Base-by-base conservation (phyloP, 2,888 invertebrate species). In the Polydrusus tereticollis region DNA sequence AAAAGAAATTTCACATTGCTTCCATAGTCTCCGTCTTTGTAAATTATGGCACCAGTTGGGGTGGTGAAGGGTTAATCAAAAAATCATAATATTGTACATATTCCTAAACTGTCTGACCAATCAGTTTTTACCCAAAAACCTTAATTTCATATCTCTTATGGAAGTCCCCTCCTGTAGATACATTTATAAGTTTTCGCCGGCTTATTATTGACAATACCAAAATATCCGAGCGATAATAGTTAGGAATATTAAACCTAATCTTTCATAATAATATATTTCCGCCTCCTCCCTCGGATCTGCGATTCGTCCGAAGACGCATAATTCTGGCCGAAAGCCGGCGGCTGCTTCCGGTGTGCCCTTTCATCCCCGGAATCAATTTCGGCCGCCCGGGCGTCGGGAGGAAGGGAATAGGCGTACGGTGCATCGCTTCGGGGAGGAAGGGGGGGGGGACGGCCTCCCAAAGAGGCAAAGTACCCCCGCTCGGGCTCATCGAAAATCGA, bases 281-380 rank as follows among this genome's bases (percentile, higher is more conserved):
- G 5, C 14, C 50, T 21, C 50, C 29, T 18, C 14, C 16, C 16
- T 8, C 29, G 1, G 7, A 14, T 23, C 29, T 18, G 29, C 52
- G 33, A 21, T 38, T 43, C 59, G 59, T 43, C 41, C 41, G 45
- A 64, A 72, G 63, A 72, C 55, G 47, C 57, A 72, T 58, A 50
- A 57, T 60, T 66, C 65, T 50, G 62, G 67, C 69, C 69, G 50
- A 64, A 65, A 64, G 14, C 69, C 58, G 47, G 59, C 52, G 45
- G 69, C 58, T 43, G 63, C 62, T 68, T 72, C 73, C 69, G 65
- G 69, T 21, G 65, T 66, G 60, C 66, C 71, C 63, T 71, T 59
- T 66, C 73, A 68, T 60, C 59, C 74, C 67, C 74, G 74, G 74
- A 74, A 74, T 74, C 74, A 74, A 74, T 74, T 74, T 74, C 74